Base-by-base conservation (phyloP, 2,797 vertebrate species). In the Telmatherina bonti region DNA sequence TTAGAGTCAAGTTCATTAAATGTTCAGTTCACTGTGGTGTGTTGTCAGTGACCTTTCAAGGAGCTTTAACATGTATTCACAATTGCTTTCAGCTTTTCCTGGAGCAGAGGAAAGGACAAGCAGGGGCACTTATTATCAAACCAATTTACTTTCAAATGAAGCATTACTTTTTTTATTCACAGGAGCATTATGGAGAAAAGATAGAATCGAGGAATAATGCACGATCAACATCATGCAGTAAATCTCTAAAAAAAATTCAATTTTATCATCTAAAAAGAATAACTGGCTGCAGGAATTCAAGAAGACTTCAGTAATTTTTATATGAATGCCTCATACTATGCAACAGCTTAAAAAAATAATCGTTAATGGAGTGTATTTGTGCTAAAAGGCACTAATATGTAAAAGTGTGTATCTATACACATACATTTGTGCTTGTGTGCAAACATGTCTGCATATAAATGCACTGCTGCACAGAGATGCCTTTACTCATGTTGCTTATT, bases 71-170 rank as follows among this genome's bases (percentile, higher is more conserved):
- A 15, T 68, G 65, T 85, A 72, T 79, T 85, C 69, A 84, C 72
- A 86, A 68, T 68, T 67, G 72, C 77, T 67, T 75, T 79, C 66
- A 60, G 58, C 71, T 72, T 41, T 72, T 82, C 72, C 49, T 30
- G 47, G 60, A 83, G 66, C 59, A 56, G 72, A 84, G 68, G 67
- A 75, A 75, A 43, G 82, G 80, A 81, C 71, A 61, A 68, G 69
- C 74, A 74, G 70, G 11, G 68, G 58, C 72, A 79, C 79, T 76
- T 73, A 70, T 87, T 88, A 85, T 89, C 85, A 82, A 86, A 79
- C 67, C 82, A 89, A 91, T 86, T 85, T 82, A 88, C 77, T 89
- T 86, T 88, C 64, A 90, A 88, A 90, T 76, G 47, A 79, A 76
- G 78, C 77, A 80, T 85, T 75, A 74, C 68, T 80, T 62, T 65